Conservation (phyloP, 2,797 vertebrate species). For the Balearica regulorum region DNA sequence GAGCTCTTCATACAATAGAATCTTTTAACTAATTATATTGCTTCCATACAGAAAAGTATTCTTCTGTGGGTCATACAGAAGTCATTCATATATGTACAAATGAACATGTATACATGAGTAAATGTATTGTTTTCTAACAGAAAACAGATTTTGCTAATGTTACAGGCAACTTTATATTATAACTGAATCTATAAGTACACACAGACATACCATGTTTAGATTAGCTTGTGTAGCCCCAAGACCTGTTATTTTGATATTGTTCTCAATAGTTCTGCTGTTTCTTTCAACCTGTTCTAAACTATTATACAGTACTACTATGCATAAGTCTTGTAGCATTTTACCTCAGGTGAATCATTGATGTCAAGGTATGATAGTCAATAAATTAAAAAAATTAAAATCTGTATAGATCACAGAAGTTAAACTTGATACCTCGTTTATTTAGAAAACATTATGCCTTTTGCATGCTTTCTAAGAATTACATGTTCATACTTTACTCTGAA, state of each 20-base stretch:
- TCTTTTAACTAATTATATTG: not conserved
- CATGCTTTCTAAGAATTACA: not conserved
- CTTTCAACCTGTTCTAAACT: not conserved
- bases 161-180: not conserved
- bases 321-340: not conserved
- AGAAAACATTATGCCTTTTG: not conserved
- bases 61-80: not conserved
- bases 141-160: not conserved
- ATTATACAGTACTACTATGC: not conserved
- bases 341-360: not conserved
- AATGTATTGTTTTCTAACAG: not conserved
- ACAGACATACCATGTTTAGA: not conserved
- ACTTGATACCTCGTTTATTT: not conserved
- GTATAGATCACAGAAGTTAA: not conserved
- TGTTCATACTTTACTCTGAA: not conserved
- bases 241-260: not conserved
- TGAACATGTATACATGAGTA: not conserved
- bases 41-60: not conserved
- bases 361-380: not conserved
- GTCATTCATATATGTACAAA: not conserved
- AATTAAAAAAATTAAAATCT: not conserved
- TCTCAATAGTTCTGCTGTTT: not conserved
- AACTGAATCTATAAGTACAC: not conserved
- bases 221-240: not conserved
- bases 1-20: not conserved